Evolutionary conservation across 2,797 vertebrate species (phyloP), one percentile per base, ranked within the genome.

Genomic region (Apogon hyalosoma): DNA sequence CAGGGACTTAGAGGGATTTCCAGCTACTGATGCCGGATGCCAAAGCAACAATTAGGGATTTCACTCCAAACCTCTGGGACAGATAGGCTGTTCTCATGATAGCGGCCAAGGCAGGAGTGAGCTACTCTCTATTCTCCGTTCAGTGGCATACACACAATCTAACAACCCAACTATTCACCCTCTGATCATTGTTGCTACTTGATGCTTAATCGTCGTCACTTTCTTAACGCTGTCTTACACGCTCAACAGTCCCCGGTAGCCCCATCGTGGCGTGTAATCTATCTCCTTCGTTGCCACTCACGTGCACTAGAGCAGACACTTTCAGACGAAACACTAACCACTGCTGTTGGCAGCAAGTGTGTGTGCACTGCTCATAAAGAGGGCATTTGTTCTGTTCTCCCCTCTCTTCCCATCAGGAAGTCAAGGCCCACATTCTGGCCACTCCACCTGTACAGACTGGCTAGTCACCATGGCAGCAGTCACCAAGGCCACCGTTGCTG

Each of bases 361-460:
- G 69, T 61, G 73, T 45, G 70, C 59, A 73, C 45, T 0, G 62
- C 77, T 85, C 84, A 93, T 92, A 92, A 92, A 93, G 89, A 84
- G 88, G 81, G 87, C 84, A 86, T 91, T 85, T 90, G 87, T 92
- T 90, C 88, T 82, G 66, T 83, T 85, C 78, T 74, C 62, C 70
- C 81, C 86, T 90, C 92, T 91, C 91, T 84, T 83, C 87, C 87
- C 77, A 89, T 85, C 84, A 88, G 88, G 83, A 84, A 88, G 87
- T 88, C 87, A 85, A 87, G 79, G 79, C 84, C 83, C 68, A 85
- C 76, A 85, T 89, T 91, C 83, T 88, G 82, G 78, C 84, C 88
- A 88, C 84, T 93, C 92, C 93, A 94, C 92, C 93, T 94, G 92
- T 93, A 93, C 80, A 86, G 70, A 76, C 88, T 92, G 87, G 91